Evolutionary conservation across 2,797 vertebrate species (phyloP), one percentile per base, ranked within the genome.

Genomic region (Fringilla coelebs): DNA sequence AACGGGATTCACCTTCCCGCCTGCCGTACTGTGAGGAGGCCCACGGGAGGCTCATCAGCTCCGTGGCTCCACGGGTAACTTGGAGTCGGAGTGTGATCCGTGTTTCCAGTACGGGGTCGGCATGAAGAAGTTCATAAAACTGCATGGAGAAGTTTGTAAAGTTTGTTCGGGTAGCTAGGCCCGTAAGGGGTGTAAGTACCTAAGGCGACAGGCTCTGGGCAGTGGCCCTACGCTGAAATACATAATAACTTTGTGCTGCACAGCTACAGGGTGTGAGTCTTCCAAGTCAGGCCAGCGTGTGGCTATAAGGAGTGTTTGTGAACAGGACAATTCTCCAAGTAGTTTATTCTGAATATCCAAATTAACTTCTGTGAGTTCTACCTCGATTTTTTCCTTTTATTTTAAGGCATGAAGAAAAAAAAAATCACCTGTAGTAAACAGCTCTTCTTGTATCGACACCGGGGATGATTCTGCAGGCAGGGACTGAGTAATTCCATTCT

Each of bases 61-160:
- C 43, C 3, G 32, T 0, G 31, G 29, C 40, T 26, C 51, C 16
- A 0, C 48, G 10, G 77, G 48, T 16, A 19, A 7, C 24, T 25
- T 62, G 4, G 5, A 1, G 61, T 8, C 68, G 10, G 45, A 7
- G n/a, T 0, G 0, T 0, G 29, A 25, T 2, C 43, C 6, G 0
- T 3, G 61, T 25, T 16, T 20, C 24, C 28, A 9, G 22, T 4
- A 32, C 12, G 28, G 12, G 6, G n/a, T 6, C 46, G 5, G 0
- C n/a, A 0, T 1, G 41, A 7, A 55, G n/a, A 4, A 25, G 18
- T 2, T 0, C 1, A 0, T 24, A 2, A 62, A 71, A 62, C 13
- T 17, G 60, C 32, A 0, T 2, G 14, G 8, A 48, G 52, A 5
- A 22, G 25, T 2, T 0, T 1, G 0, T 19, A 3, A 15, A 51